phyloP scores from a whole-genome alignment of 2,113 vertebrate genomes.

The Dromaius novaehollandiae region DNA sequence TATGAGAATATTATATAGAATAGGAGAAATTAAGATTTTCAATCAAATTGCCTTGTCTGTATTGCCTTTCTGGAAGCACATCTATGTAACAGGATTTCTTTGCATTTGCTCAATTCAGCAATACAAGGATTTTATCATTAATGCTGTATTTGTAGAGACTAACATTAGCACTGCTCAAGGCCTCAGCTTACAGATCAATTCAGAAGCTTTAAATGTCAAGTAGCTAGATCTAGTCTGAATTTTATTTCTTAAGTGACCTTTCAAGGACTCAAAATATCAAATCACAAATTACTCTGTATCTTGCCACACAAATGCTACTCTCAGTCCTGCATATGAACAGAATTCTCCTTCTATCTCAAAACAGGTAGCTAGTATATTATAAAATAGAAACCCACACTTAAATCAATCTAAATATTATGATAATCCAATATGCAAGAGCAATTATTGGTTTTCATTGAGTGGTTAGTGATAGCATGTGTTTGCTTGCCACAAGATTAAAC shows the following conservation, averaged over 20 bases:
- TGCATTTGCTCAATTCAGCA: not conserved
- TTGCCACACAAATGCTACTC: not conserved
- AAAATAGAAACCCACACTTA: not conserved
- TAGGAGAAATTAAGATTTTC: not conserved
- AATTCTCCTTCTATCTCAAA: not conserved
- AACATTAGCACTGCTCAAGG: not conserved
- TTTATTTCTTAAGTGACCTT: conserved; percentile 39
- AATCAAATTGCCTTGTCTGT: not conserved
- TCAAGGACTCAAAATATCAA: conserved; percentile 9
- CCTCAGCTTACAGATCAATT: not conserved
- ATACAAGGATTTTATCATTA: not conserved
- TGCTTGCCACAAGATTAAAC: not conserved
- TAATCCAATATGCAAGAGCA: not conserved
- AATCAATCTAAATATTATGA: not conserved
- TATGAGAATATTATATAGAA: not conserved
- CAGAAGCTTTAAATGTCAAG: conserved; percentile 50
- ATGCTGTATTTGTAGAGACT: not conserved
- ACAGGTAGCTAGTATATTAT: not conserved
- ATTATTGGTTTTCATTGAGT: not conserved
- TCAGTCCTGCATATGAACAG: not conserved
- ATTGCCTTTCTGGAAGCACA: not conserved
- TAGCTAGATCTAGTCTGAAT: not conserved
- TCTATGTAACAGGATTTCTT: not conserved
- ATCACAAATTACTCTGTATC: not conserved
- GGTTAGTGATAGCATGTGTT: not conserved